Evolutionary conservation across 2,888 invertebrate species (phyloP).

Genomic region (Drosophila nr. perissopoda): DNA sequence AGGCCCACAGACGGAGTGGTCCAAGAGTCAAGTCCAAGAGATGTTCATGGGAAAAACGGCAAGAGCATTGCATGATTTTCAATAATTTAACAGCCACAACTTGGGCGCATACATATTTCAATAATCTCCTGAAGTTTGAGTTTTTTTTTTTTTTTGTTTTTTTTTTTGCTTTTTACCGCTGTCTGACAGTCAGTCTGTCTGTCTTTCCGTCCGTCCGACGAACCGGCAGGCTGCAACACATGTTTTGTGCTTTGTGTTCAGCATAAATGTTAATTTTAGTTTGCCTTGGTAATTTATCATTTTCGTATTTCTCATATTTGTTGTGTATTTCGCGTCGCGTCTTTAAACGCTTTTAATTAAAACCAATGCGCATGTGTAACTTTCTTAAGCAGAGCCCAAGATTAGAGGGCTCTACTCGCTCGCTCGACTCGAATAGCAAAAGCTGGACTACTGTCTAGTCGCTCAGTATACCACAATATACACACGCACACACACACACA

Average conservation of each 20-base stretch:
- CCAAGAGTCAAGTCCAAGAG: conserved; percentile 41
- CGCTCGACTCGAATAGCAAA: neutral
- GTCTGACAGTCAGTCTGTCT: conserved; percentile 8
- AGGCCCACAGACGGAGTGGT: conserved; percentile 17
- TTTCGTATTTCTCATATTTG: conserved; percentile 32
- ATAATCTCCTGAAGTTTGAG: conserved; percentile 46
- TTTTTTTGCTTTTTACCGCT: conserved; percentile 13
- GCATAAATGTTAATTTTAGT: conserved; percentile 78
- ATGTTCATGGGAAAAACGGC: conserved; percentile 77
- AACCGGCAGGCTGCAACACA: conserved; percentile 42
- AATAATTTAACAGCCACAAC: conserved; percentile 76
- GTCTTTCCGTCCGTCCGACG: conserved; percentile 9
- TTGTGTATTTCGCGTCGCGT: conserved; percentile 47
- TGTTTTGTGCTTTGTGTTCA: conserved; percentile 54
- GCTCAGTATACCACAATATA: conserved; percentile 11
- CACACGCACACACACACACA: neutral
- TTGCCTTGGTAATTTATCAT: conserved; percentile 81
- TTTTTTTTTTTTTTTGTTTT: neutral
- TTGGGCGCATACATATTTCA: conserved; percentile 55
- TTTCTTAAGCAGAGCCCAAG: conserved; percentile 64
- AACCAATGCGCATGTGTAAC: conserved; percentile 82
- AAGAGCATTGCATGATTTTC: conserved; percentile 71
- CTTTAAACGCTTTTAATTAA: conserved; percentile 82
- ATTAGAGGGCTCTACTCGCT: conserved; percentile 22
- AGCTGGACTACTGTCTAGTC: conserved; percentile 38